Evolutionary conservation across 2,888 invertebrate genomes (phyloP).

Genomic region (Timandra comae): DNA sequence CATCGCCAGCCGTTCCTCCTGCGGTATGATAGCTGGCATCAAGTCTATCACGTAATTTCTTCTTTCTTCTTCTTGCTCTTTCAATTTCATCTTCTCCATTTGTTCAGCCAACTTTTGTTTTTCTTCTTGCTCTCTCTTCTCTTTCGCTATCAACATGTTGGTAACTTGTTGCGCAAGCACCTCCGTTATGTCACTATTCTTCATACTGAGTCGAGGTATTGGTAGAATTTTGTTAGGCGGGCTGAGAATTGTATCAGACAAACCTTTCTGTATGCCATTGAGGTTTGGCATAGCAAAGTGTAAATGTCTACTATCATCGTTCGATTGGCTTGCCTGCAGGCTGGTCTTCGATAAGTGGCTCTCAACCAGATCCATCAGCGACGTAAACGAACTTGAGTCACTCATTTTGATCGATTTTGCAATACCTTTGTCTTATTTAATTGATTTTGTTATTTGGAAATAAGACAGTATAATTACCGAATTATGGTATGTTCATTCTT

Average conservation of each 20-base stretch:
- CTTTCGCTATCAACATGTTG: slow-evolving; percentile 60
- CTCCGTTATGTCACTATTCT: slow-evolving; percentile 38
- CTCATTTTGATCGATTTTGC: slow-evolving; percentile 33
- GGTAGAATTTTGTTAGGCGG: slow-evolving; percentile 37
- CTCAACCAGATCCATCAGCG: slow-evolving; percentile 54
- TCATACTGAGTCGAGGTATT: slow-evolving; percentile 37
- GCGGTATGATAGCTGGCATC: slow-evolving; percentile 42
- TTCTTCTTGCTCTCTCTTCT: slow-evolving; percentile 42
- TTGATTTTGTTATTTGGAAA: too few species aligned
- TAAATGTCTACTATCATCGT: slow-evolving; percentile 17
- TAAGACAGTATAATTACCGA: too few species aligned
- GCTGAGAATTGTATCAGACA: slow-evolving; percentile 37
- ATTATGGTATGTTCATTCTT: too few species aligned
- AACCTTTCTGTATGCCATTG: slow-evolving; percentile 15
- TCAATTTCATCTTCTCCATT: slow-evolving; percentile 30
- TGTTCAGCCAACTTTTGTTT: slow-evolving; percentile 35
- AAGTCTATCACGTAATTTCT: slow-evolving; percentile 53
- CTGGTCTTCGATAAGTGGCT: slow-evolving; percentile 58
- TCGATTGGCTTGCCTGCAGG: slow-evolving; percentile 30
- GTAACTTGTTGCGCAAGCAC: slow-evolving; percentile 51
- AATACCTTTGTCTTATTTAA: not conserved
- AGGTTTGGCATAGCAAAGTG: slow-evolving; percentile 21
- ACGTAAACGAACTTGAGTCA: slow-evolving; percentile 52
- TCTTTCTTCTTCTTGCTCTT: slow-evolving; percentile 31
- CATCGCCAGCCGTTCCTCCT: slow-evolving; percentile 15